Evolutionary conservation across 2,113 vertebrate genomes (phyloP).

Genomic region (Alaudala cheleensis): DNA sequence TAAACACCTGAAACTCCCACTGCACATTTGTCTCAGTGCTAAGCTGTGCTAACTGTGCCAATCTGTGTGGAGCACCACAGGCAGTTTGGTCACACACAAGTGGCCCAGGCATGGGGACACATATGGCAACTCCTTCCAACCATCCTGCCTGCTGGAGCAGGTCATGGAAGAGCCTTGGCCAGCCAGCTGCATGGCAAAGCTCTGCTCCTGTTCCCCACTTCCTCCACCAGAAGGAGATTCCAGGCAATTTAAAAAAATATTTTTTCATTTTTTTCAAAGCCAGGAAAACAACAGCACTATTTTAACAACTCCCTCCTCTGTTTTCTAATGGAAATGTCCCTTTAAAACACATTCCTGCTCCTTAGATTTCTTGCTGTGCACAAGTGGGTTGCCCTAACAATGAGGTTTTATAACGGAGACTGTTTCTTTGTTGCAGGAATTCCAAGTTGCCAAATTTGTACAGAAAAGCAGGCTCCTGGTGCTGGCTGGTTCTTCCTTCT

Average conservation of each 20-base stretch:
- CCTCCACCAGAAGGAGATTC: background rate
- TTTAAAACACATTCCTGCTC: background rate
- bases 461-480: background rate
- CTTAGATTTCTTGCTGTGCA: background rate
- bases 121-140: accelerated
- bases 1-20: constrained; percentile 52
- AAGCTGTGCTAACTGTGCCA: too few relatives aligned
- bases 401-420: background rate
- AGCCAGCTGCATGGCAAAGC: background rate
- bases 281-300: background rate
- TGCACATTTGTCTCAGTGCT: constrained; percentile 48
- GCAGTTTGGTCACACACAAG: background rate
- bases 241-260: background rate
- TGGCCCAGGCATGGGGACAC: background rate
- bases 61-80: background rate
- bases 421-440: background rate
- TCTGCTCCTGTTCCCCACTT: background rate
- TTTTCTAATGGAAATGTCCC: background rate
- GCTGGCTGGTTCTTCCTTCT: background rate
- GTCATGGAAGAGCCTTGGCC: background rate
- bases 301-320: background rate
- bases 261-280: background rate
- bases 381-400: background rate
- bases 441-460: background rate
- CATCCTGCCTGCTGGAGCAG: accelerated